phyloP scores from a whole-genome alignment of 2,797 vertebrate species.

The Pteropus rufus region DNA sequence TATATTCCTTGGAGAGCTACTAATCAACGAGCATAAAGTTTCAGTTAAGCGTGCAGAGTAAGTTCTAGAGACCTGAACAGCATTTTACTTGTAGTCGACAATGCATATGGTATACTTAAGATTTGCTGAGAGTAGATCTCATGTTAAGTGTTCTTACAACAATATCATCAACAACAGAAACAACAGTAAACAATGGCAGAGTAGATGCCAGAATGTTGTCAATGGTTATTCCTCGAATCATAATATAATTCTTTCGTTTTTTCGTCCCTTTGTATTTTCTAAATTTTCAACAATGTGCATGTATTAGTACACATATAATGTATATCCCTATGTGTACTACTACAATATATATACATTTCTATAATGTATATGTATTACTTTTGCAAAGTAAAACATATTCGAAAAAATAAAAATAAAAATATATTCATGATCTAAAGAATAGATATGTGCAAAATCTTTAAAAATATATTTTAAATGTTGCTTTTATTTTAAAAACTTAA shows the following conservation, averaged over 20 bases:
- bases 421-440: neutral
- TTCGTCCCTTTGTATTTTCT: neutral
- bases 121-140: neutral
- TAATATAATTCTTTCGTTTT: neutral
- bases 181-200: neutral
- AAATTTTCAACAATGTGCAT: neutral
- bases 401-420: neutral
- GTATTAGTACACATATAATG: neutral
- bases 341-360: neutral
- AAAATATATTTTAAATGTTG: neutral
- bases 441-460: neutral
- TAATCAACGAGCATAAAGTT: neutral
- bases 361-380: neutral
- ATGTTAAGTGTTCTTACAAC: neutral
- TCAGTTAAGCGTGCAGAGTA: neutral
- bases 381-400: neutral
- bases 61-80: neutral
- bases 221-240: neutral
- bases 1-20: neutral
- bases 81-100: neutral
- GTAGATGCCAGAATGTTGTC: neutral
- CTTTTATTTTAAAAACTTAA: conserved; percentile 6
- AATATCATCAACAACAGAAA: neutral
- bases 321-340: neutral
- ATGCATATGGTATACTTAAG: neutral